These are phyloP conservation scores for Poicephalus meyeri DNA, from an alignment of 2,113 vertebrate species.

Conservation along the genomic window DNA sequence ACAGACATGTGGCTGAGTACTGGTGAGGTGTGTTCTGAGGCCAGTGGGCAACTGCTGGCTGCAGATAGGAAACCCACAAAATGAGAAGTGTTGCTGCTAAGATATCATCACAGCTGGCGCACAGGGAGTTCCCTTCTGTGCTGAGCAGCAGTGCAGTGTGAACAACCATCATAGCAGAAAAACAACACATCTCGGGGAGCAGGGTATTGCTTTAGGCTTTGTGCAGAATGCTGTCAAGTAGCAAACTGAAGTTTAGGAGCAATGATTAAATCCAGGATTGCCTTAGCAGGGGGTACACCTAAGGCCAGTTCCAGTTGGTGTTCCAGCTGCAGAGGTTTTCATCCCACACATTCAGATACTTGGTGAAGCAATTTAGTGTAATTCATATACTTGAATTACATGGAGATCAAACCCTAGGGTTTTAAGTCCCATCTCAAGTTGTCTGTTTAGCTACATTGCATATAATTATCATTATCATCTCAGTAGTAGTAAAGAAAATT, in stretches of 20 bases:
- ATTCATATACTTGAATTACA: neutral
- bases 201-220: neutral
- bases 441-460: neutral
- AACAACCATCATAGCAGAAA: neutral
- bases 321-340: neutral
- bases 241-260: neutral
- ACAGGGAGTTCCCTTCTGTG: neutral
- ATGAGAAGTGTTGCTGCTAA: neutral
- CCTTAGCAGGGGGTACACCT: neutral
- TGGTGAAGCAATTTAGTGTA: neutral
- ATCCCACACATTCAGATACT: neutral
- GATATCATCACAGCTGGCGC: neutral
- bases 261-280: neutral
- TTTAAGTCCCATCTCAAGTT: neutral
- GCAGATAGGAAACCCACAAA: constrained; percentile 36
- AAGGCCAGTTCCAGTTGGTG: neutral
- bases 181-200: neutral
- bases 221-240: neutral
- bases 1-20: neutral
- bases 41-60: neutral
- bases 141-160: neutral
- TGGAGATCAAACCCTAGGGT: neutral
- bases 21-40: neutral
- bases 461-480: neutral
- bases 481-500: neutral